Evolutionary conservation across 2,797 vertebrate species (phyloP), one percentile per base, ranked within the genome.

Genomic region (Phrynocephalus vlangalii): DNA sequence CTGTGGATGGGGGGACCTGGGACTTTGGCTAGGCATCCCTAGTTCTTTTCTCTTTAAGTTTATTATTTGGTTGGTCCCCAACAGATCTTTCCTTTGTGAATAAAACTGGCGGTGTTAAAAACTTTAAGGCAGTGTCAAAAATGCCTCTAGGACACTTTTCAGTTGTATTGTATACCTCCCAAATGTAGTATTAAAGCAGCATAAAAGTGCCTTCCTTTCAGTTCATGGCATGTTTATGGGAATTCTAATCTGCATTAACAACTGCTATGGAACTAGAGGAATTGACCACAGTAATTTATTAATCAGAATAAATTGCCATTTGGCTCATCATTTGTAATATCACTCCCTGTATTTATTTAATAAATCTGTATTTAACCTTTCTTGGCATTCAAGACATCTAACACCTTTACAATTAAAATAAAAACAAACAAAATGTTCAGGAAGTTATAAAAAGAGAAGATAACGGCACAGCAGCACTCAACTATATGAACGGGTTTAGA

Each of bases 291-390:
- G 22, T 38, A 67, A 67, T 44, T 81, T 24, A 68, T 68, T 81
- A 68, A 66, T 67, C 30, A 68, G 52, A 18, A 63, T 15, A 30
- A 67, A 44, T 9, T 48, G 33, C 78, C 33, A 67, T 48, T 15
- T 82, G n/a, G 18, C 78, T 79, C 56, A 15, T 79, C 56, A 33
- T 76, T 33, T 79, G 63, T 79, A 60, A 79, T 79, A 60, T 60
- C 78, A 63, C 3, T 33, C 6, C 18, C n/a, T 79, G 24, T 48
- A 13, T 76, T 76, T 48, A 76, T 76, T 76, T 76, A 26, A 22
- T 24, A 76, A 44, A 76, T 48, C 20, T 76, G 24, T 76, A 76
- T 76, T 10, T 3, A 9, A 26, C 38, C 10, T 76, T 48, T 75
- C 33, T 75, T 33, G 8, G 18, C 30, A 22, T 11, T 48, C 44